These are phyloP conservation scores for Coryphaenoides rupestris DNA, from an alignment of 2,113 vertebrate species.

Conservation along the genomic window DNA sequence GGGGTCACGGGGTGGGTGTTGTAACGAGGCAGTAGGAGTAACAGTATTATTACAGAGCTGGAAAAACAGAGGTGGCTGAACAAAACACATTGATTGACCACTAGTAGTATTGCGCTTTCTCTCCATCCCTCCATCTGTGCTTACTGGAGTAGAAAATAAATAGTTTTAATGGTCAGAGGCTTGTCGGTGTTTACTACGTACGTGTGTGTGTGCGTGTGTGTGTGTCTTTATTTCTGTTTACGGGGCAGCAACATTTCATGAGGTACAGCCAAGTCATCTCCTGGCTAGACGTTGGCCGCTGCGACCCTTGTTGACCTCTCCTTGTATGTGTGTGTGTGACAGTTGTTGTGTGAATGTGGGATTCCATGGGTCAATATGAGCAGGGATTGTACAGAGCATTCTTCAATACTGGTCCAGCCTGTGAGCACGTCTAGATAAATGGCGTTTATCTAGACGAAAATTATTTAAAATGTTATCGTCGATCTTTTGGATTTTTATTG, in stretches of 20 bases:
- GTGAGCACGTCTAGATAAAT: too few relatives aligned
- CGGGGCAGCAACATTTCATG: too few relatives aligned
- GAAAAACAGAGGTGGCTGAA: slow-evolving; percentile 22
- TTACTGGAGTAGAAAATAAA: slow-evolving; percentile 42
- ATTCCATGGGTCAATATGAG: neutral
- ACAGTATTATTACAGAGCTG: slow-evolving; percentile 12
- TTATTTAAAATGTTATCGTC: too few relatives aligned
- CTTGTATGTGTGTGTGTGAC: neutral
- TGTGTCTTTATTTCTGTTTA: neutral
- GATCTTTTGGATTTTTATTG: too few relatives aligned
- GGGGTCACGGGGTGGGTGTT: too few relatives aligned
- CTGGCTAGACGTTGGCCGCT: too few relatives aligned
- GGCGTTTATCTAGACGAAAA: too few relatives aligned
- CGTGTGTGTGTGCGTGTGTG: neutral
- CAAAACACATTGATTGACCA: slow-evolving; percentile 30
- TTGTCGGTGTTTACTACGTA: slow-evolving; percentile 21
- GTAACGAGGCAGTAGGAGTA: neutral
- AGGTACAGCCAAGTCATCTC: too few relatives aligned
- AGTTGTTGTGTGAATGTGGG: neutral
- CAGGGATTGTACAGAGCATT: too few relatives aligned
- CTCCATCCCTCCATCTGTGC: slow-evolving; percentile 27
- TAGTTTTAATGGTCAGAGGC: slow-evolving; percentile 41
- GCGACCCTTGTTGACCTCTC: too few relatives aligned
- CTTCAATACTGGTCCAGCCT: too few relatives aligned
- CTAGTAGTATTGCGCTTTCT: slow-evolving; percentile 9